Conservation (phyloP, 2,888 invertebrate species). For the Lysandra bellargus region DNA sequence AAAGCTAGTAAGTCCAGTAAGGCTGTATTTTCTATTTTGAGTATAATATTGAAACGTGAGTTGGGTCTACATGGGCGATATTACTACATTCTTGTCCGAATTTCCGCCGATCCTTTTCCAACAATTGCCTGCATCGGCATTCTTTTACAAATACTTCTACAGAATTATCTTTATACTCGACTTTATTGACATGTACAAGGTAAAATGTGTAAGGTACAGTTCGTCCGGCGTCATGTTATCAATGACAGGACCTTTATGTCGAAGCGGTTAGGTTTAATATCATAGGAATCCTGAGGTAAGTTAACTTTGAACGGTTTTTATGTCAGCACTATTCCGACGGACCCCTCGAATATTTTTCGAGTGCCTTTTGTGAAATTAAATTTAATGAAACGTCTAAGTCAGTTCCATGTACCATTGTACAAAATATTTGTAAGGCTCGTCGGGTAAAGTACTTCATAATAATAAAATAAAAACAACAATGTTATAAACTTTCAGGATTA, state of each 20-base stretch:
- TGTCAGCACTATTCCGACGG: constrained; percentile 18
- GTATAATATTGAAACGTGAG: constrained; percentile 13
- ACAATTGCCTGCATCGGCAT: constrained; percentile 26
- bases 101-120: constrained; percentile 20
- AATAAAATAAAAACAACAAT: neutral
- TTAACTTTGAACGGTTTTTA: neutral
- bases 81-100: constrained; percentile 9
- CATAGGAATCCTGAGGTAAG: neutral
- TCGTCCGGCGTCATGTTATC: neutral
- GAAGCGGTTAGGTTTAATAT: neutral
- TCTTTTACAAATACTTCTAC: constrained; percentile 25
- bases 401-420: neutral
- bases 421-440: neutral
- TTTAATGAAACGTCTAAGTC: neutral
- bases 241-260: neutral
- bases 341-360: constrained; percentile 12
- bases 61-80: neutral
- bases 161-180: constrained; percentile 21
- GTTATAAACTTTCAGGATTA: neutral
- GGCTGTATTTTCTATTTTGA: neutral
- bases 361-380: neutral
- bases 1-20: neutral
- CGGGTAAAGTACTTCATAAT: neutral
- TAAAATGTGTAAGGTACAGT: constrained; percentile 16
- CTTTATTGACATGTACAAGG: constrained; percentile 29